Percentiles rank a stretch among this genome's conserved stretches.
Evolutionary conservation across 1,140 invertebrate genomes (phyloP).

Genomic region (Elymnias hypermnestra): DNA sequence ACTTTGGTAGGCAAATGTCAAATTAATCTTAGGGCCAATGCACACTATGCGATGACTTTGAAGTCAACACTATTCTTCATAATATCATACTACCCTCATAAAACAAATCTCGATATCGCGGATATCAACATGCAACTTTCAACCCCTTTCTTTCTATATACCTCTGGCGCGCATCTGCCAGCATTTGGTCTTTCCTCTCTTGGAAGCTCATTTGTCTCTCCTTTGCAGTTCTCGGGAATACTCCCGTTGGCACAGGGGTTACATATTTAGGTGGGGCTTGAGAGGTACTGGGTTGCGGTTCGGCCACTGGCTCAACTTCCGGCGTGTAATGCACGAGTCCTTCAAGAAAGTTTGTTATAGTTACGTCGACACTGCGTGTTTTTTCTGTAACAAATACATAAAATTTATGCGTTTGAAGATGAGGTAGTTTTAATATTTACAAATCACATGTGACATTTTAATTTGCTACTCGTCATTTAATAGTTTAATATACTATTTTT

Average conservation of each 20-base stretch:
- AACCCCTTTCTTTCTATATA: constrained; percentile 89
- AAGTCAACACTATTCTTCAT: not conserved
- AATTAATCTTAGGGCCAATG: not conserved
- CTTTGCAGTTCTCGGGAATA: constrained; percentile 80
- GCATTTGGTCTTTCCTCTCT: constrained; percentile 86
- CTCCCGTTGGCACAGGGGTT: constrained; percentile 60
- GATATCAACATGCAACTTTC: constrained; percentile 42
- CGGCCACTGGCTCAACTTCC: constrained; percentile 53
- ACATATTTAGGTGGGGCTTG: constrained; percentile 34
- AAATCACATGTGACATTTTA: too few species aligned
- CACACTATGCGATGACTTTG: too few species aligned
- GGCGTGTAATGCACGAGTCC: constrained; percentile 82
- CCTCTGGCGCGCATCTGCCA: constrained; percentile 84
- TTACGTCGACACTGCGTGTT: constrained; percentile 87
- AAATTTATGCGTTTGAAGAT: not conserved
- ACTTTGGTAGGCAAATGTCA: not conserved
- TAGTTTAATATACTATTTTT: too few species aligned
- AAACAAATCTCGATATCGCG: not conserved
- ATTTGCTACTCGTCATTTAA: too few species aligned
- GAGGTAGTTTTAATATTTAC: too few species aligned
- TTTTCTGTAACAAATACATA: constrained; percentile 76
- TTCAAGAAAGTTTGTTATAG: constrained; percentile 89
- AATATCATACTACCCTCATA: constrained; percentile 11
- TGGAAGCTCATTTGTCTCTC: constrained; percentile 78
- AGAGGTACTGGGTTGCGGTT: constrained; percentile 30